A percentile compares a stretch with the other conserved stretches of the same genome.
Evolutionary conservation across 2,888 invertebrate species (phyloP).

Genomic region (Hipparchia sbordonii): DNA sequence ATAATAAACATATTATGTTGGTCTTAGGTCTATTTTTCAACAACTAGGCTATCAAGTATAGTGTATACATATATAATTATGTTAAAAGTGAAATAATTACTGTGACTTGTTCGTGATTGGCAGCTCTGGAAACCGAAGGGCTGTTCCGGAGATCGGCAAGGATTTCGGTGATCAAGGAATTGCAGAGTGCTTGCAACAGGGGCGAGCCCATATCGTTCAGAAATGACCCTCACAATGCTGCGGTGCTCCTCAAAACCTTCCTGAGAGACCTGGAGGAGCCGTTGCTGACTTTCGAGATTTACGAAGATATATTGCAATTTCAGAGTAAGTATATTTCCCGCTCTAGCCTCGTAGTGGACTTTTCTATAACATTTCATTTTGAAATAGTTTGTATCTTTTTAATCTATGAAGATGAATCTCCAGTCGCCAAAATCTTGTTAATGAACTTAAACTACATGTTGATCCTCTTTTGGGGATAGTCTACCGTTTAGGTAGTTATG

Average conservation of each 20-base stretch:
- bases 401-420: no score
- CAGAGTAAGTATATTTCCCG: slow-evolving; percentile 85
- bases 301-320: slow-evolving; percentile 95
- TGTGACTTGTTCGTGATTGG: slow-evolving; percentile 16
- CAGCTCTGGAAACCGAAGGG: slow-evolving; percentile 97
- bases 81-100: not conserved
- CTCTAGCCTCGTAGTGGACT: no score
- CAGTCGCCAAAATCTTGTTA: no score
- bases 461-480: no score
- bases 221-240: slow-evolving; percentile 94
- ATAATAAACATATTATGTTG: no score
- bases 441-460: no score
- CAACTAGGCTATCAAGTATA: no score
- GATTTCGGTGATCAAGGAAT: slow-evolving; percentile 90
- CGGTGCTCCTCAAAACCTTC: slow-evolving; percentile 97
- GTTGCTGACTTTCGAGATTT: slow-evolving; percentile 95
- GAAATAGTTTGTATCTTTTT: no score
- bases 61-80: no score
- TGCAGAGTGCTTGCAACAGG: slow-evolving; percentile 93
- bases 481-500: no score
- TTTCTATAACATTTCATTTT: no score
- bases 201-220: slow-evolving; percentile 92
- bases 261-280: slow-evolving; percentile 96
- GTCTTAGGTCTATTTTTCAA: no score
- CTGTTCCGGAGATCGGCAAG: slow-evolving; percentile 97